Evolutionary conservation across 2,113 vertebrate genomes (phyloP).

Genomic region (Dissostichus mawsoni): DNA sequence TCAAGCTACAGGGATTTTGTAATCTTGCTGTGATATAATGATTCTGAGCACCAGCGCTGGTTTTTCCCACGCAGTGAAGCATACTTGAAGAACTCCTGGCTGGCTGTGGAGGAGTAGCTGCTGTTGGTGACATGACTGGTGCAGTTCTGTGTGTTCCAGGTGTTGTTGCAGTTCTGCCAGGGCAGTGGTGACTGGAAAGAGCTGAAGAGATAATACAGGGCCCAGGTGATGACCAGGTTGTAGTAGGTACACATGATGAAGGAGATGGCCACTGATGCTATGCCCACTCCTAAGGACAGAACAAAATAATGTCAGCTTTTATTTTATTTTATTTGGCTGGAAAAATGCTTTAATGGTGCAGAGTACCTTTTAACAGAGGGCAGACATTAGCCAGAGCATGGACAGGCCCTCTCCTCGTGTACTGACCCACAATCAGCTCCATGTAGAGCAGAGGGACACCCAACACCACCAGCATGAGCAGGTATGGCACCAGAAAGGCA

Average conservation of each 20-base stretch:
- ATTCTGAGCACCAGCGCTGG: neutral
- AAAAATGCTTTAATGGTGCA: neutral
- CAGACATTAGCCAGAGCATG: conserved; percentile 79
- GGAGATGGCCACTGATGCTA: conserved; percentile 85
- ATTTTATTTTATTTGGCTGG: neutral
- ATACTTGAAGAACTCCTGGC: conserved; percentile 86
- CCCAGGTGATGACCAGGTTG: conserved; percentile 85
- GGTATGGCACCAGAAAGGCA: conserved; percentile 84
- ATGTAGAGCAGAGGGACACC: conserved; percentile 85
- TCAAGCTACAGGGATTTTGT: neutral
- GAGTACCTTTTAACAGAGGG: conserved; percentile 84
- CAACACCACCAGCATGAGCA: conserved; percentile 83
- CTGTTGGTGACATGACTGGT: conserved; percentile 70
- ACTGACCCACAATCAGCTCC: conserved; percentile 84
- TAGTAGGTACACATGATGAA: conserved; percentile 87
- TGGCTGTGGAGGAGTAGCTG: conserved; percentile 77
- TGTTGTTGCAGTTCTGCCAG: conserved; percentile 85
- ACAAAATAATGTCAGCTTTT: neutral
- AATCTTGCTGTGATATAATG: neutral
- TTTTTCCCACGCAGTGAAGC: conserved; percentile 20
- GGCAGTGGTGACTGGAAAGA: conserved; percentile 82
- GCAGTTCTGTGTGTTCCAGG: conserved; percentile 84
- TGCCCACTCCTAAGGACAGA: conserved; percentile 79
- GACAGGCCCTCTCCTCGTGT: conserved; percentile 80
- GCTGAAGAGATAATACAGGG: conserved; percentile 85